Evolutionary conservation across 2,888 invertebrate genomes (phyloP).

Genomic region (Nudaria mundana): DNA sequence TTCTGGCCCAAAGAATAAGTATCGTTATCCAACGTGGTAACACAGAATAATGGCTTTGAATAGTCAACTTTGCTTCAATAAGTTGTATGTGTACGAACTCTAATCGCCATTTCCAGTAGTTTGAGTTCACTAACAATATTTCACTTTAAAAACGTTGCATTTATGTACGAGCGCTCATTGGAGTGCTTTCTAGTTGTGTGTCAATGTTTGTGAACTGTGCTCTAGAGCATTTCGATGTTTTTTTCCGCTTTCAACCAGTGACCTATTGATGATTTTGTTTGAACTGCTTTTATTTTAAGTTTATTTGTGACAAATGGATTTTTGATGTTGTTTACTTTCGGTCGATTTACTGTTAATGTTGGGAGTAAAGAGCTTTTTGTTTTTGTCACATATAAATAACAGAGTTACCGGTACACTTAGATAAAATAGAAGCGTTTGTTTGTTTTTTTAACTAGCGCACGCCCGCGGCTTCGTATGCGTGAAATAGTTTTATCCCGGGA

Average conservation of each 20-base stretch:
- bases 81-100: no score
- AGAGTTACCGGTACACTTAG: no score
- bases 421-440: no score
- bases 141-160: conserved; percentile 24
- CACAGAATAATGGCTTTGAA: no score
- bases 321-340: neutral
- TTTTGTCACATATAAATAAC: neutral
- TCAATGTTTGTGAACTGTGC: conserved; percentile 23
- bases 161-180: conserved; percentile 19
- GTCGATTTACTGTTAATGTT: neutral
- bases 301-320: neutral
- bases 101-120: no score
- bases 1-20: no score
- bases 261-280: conserved; percentile 16
- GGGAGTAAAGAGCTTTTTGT: neutral
- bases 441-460: no score
- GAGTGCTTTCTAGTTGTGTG: conserved; percentile 20
- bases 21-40: no score
- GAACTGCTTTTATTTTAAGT: neutral
- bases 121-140: no score
- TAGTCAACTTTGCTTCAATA: no score
- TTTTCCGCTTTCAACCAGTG: conserved; percentile 22
- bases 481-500: no score
- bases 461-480: no score
- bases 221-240: conserved; percentile 25